Conservation (phyloP, 2,113 vertebrate genomes). For the Hoplias malabaricus region DNA sequence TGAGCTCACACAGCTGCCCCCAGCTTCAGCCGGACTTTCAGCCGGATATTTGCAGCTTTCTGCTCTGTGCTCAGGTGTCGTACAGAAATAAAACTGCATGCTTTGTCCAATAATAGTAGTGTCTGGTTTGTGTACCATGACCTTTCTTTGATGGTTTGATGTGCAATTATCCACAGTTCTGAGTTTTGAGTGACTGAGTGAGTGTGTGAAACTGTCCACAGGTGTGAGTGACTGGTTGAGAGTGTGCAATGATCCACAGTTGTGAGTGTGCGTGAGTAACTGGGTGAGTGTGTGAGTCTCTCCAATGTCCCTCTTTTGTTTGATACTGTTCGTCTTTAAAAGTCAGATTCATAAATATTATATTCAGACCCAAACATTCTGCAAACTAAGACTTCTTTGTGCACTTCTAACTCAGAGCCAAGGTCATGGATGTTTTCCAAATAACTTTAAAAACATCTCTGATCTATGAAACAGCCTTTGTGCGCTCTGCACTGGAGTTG, state of each 20-base stretch:
- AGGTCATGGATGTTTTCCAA: slow-evolving; percentile 21
- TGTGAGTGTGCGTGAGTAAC: too few species aligned
- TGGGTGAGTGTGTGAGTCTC: too few species aligned
- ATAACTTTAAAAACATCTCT: slow-evolving; percentile 29
- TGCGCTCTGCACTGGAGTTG: slow-evolving; percentile 48
- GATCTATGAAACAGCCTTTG: slow-evolving; percentile 54
- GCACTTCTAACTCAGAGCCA: neutral
- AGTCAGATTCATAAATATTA: slow-evolving; percentile 4
- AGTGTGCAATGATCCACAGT: too few species aligned
- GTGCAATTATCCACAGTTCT: too few species aligned
- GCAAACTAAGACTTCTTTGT: slow-evolving; percentile 11
- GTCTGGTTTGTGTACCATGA: neutral
- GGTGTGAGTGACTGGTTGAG: too few species aligned
- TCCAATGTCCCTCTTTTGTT: neutral
- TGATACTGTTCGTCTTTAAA: neutral
- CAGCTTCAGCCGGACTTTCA: neutral
- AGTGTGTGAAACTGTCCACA: too few species aligned
- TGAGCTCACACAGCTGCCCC: neutral
- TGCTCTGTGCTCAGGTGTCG: neutral
- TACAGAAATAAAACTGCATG: slow-evolving; percentile 4
- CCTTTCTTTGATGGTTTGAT: too few species aligned
- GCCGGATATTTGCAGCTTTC: slow-evolving; percentile 6
- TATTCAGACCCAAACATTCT: neutral
- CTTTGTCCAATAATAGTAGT: neutral
- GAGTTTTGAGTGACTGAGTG: too few species aligned